Evolutionary conservation across 23 tunicate genomes (phyloP).

Genomic region (Phallusia fumigata): DNA sequence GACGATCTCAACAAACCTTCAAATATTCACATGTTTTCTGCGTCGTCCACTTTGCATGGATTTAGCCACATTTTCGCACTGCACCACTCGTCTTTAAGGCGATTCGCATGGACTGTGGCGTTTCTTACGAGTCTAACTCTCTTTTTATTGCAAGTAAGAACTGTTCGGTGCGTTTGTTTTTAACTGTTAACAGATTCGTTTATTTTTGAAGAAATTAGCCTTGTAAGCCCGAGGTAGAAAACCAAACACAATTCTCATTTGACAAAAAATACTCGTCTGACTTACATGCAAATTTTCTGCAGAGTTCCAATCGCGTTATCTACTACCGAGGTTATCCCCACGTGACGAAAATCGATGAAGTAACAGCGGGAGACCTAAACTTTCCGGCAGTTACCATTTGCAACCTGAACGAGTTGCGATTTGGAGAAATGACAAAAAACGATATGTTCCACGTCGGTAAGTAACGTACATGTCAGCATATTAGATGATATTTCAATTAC

Average conservation of each 20-base stretch:
- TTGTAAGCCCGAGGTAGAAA: no score
- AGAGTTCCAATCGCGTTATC: constrained; percentile 90
- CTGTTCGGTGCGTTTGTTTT: no score
- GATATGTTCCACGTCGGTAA: constrained; percentile 91
- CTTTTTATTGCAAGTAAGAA: constrained; percentile 66
- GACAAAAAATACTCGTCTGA: no score
- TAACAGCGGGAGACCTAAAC: constrained; percentile 57
- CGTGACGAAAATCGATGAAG: constrained; percentile 92
- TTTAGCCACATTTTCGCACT: constrained; percentile 90
- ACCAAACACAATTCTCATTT: no score
- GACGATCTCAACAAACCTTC: constrained; percentile 57
- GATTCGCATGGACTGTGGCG: constrained; percentile 90
- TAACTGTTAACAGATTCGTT: no score
- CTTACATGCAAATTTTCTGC: neutral
- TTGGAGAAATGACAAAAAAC: constrained; percentile 68
- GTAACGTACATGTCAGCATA: neutral
- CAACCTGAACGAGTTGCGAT: constrained; percentile 87
- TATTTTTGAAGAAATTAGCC: no score
- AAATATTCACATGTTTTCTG: constrained; percentile 81
- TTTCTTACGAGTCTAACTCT: constrained; percentile 73
- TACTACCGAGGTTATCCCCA: constrained; percentile 86
- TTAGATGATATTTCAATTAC: no score
- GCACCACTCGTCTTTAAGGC: constrained; percentile 82
- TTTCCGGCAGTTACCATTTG: constrained; percentile 92
- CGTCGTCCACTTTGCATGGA: constrained; percentile 89